These are phyloP conservation scores for Benitochromis conjunctus DNA, from an alignment of 2,113 vertebrate species.

Conservation along the genomic window DNA sequence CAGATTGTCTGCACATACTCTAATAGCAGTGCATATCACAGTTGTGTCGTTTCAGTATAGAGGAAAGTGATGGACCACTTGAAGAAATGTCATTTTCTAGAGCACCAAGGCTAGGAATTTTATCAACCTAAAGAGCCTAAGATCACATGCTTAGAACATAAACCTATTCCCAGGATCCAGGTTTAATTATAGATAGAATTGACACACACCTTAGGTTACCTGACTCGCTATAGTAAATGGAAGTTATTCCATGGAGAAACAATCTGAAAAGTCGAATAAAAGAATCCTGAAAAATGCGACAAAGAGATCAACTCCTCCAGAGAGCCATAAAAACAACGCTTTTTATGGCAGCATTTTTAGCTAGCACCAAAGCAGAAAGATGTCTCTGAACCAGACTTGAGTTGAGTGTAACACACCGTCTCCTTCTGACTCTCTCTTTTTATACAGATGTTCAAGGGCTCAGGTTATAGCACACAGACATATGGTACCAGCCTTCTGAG, in stretches of 20 bases:
- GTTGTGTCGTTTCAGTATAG: background rate
- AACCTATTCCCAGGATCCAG: background rate
- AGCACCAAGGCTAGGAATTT: background rate
- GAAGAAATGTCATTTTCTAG: background rate
- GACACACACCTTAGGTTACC: background rate
- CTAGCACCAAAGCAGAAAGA: conserved; percentile 10
- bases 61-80: background rate
- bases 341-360: conserved; percentile 20
- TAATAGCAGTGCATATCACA: too few species aligned
- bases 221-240: background rate
- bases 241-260: background rate
- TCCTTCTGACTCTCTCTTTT: background rate
- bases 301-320: background rate
- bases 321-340: background rate
- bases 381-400: background rate
- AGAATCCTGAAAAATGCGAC: background rate
- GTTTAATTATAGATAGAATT: background rate
- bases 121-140: background rate
- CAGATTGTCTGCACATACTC: too few species aligned
- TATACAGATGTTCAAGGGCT: background rate
- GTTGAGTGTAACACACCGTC: background rate
- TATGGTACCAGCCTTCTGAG: background rate
- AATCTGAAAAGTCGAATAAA: background rate
- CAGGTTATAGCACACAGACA: background rate
- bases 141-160: background rate